Conservation (phyloP, 2,888 invertebrate genomes). For the Spatulosminthurus flaviceps region DNA sequence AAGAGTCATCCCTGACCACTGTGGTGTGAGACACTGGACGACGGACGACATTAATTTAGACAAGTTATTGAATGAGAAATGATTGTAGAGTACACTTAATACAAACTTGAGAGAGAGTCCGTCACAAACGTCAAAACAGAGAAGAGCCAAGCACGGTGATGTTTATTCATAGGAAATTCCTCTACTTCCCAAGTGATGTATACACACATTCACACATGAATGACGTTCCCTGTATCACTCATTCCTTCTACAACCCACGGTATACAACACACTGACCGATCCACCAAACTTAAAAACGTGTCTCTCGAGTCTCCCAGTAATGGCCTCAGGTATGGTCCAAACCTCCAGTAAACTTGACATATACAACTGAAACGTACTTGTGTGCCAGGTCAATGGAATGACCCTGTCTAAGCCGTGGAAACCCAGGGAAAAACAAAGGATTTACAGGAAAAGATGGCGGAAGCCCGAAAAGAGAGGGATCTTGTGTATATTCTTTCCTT, state of each 20-base stretch:
- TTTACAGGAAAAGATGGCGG: slow-evolving; percentile 62
- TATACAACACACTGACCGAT: not conserved
- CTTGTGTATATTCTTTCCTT: slow-evolving; percentile 1
- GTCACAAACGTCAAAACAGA: too few species aligned
- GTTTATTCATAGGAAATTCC: too few species aligned
- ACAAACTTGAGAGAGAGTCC: too few species aligned
- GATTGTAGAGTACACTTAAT: too few species aligned
- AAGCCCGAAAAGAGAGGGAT: slow-evolving; percentile 53
- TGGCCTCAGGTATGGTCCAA: not conserved
- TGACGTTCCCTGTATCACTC: not conserved
- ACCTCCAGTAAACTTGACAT: not conserved
- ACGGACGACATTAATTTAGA: too few species aligned
- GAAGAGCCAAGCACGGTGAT: too few species aligned
- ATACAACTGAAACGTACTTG: not conserved
- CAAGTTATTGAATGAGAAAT: too few species aligned
- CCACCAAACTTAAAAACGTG: not conserved
- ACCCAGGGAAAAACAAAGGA: slow-evolving; percentile 57
- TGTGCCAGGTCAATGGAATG: slow-evolving; percentile 12
- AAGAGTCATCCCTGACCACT: too few species aligned
- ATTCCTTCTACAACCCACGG: not conserved
- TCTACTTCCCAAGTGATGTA: too few species aligned
- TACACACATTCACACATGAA: slow-evolving; percentile 6
- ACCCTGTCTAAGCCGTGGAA: slow-evolving; percentile 20
- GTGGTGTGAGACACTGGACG: too few species aligned
- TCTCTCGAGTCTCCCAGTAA: not conserved